These are phyloP conservation scores for Cylloceria caligata DNA, from an alignment of 2,888 invertebrate species.

Conservation along the genomic window DNA sequence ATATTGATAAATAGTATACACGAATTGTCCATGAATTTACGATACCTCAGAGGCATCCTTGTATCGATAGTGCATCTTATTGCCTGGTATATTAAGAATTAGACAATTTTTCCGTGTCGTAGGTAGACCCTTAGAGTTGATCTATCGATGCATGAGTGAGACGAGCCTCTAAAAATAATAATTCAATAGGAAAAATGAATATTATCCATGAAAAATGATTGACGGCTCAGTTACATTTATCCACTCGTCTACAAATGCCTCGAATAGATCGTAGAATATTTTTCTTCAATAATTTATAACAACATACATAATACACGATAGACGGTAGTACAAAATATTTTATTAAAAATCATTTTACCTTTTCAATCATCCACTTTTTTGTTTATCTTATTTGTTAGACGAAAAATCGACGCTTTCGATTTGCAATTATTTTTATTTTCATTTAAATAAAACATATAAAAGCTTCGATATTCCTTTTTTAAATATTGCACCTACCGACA, in stretches of 20 bases:
- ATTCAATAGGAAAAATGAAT: not conserved
- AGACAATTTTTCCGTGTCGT: conserved; percentile 71
- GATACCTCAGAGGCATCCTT: conserved; percentile 72
- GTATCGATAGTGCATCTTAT: conserved; percentile 80
- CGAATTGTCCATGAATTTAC: conserved; percentile 40
- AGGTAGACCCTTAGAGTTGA: conserved; percentile 71
- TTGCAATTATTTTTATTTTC: too few species aligned
- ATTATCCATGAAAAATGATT: not conserved
- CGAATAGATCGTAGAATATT: conserved; percentile 59
- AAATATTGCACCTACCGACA: not conserved
- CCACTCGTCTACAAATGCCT: conserved; percentile 52
- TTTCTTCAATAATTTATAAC: not conserved
- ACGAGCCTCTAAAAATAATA: conserved; percentile 33
- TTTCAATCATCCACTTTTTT: not conserved
- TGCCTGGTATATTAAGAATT: conserved; percentile 77
- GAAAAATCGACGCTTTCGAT: too few species aligned
- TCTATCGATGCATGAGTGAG: conserved; percentile 55
- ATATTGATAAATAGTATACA: conserved; percentile 43
- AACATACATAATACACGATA: not conserved
- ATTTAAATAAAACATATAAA: too few species aligned
- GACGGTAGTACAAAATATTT: not conserved
- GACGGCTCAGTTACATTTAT: not conserved
- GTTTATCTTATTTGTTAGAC: not conserved
- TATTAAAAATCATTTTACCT: not conserved
- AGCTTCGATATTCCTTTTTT: too few species aligned